Evolutionary conservation across 2,888 invertebrate genomes (phyloP).

Genomic region (Pelosia muscerda): DNA sequence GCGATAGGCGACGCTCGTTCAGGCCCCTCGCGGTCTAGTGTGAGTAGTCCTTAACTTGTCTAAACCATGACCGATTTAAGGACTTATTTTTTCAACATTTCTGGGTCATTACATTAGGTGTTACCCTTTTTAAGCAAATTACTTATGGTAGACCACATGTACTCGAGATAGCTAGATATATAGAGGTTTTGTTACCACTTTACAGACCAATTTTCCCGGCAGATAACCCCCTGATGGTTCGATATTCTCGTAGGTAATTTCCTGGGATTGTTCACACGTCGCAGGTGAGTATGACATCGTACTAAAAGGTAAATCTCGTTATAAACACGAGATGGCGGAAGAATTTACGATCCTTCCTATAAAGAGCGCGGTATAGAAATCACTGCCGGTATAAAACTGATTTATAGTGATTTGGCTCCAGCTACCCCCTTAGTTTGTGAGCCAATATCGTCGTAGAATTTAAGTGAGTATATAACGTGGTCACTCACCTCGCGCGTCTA

Average conservation of each 20-base stretch:
- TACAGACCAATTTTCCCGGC: neutral
- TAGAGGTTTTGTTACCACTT: neutral
- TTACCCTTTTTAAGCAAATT: neutral
- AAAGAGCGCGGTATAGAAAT: neutral
- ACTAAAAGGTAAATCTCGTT: neutral
- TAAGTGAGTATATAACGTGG: neutral
- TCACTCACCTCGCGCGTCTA: constrained; percentile 2
- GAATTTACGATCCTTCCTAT: neutral
- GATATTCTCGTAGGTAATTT: neutral
- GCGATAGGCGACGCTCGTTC: no score
- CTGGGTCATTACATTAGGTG: neutral
- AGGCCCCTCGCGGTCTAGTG: no score
- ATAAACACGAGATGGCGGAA: neutral
- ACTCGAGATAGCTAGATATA: neutral
- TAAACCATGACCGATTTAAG: no score
- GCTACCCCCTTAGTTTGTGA: neutral
- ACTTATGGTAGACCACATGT: neutral
- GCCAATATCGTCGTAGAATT: neutral
- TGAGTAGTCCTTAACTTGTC: no score
- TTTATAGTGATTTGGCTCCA: neutral
- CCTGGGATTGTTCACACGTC: neutral
- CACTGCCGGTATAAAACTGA: neutral
- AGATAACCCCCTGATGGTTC: neutral
- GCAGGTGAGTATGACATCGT: neutral
- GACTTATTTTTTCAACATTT: no score